phyloP scores from a whole-genome alignment of 53 echinoderm and acorn worm genomes.

The Actinopyga echinites region DNA sequence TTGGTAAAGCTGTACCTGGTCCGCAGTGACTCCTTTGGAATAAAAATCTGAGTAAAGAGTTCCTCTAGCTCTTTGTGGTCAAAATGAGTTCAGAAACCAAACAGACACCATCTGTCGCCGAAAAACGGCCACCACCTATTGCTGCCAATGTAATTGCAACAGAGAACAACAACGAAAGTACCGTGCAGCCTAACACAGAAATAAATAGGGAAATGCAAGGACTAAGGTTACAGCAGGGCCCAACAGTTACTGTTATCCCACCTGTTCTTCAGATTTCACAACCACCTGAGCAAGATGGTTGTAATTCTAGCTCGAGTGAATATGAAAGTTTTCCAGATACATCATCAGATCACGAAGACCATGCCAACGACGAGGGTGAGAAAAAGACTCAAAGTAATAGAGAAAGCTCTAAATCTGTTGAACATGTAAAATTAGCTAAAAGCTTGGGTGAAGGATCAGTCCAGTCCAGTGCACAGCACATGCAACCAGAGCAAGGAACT shows the following conservation, averaged over 20 bases:
- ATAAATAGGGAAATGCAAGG: background rate
- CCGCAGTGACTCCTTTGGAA: background rate
- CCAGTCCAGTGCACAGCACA: too few species aligned
- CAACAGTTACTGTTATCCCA: slow-evolving; percentile 40
- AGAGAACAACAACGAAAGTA: background rate
- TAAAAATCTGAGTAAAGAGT: background rate
- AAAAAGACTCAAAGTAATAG: background rate
- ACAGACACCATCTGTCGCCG: background rate
- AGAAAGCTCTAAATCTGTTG: slow-evolving; percentile 1
- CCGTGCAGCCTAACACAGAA: background rate
- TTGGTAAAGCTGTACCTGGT: background rate
- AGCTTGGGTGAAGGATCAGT: background rate
- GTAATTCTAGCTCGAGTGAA: slow-evolving; percentile 49
- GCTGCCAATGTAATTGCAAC: background rate
- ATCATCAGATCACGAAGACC: slow-evolving; percentile 37
- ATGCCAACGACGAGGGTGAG: slow-evolving; percentile 22
- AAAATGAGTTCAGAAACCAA: slow-evolving; percentile 10
- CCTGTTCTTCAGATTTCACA: slow-evolving; percentile 77
- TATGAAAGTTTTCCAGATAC: slow-evolving; percentile 60
- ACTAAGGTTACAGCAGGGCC: slow-evolving; percentile 2
- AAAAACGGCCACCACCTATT: slow-evolving; percentile 3
- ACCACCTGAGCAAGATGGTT: slow-evolving; percentile 58
- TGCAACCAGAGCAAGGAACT: slow-evolving; percentile 14
- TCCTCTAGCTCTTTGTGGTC: background rate
- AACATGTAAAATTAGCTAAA: slow-evolving; percentile 15